These are phyloP conservation scores for Agonum fuliginosum DNA, from an alignment of 2,888 invertebrate genomes.

Conservation along the genomic window DNA sequence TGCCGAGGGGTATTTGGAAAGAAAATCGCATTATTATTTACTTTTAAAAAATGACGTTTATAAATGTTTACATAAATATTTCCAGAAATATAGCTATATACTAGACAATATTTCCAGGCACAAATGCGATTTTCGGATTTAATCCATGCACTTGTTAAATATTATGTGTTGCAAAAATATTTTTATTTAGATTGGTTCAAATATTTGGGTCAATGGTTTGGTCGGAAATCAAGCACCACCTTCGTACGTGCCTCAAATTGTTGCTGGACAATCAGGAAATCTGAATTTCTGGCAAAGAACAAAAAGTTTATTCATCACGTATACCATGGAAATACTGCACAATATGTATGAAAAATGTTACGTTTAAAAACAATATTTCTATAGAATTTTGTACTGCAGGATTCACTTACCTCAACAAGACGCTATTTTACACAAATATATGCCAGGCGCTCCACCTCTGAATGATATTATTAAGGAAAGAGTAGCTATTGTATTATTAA, in stretches of 20 bases:
- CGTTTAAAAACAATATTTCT: background rate
- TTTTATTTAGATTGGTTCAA: conserved; percentile 67
- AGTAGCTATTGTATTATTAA: conserved; percentile 52
- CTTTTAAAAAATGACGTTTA: no score
- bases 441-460: conserved; percentile 37
- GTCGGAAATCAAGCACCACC: conserved; percentile 73
- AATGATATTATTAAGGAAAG: conserved; percentile 42
- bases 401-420: conserved; percentile 42
- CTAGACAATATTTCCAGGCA: no score
- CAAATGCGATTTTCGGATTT: no score
- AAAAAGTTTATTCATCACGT: conserved; percentile 72
- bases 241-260: conserved; percentile 74
- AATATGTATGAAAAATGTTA: background rate
- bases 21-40: no score
- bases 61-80: no score
- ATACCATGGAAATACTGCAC: background rate
- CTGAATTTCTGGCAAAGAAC: conserved; percentile 76
- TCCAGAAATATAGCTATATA: no score
- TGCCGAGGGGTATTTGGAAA: no score
- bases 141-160: no score
- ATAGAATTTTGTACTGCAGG: background rate
- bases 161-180: no score
- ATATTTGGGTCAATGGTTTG: conserved; percentile 72
- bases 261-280: conserved; percentile 70
- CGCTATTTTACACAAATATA: conserved; percentile 47